Evolutionary conservation across 2,888 invertebrate genomes (phyloP).

Genomic region (Ochlodes sylvanus): DNA sequence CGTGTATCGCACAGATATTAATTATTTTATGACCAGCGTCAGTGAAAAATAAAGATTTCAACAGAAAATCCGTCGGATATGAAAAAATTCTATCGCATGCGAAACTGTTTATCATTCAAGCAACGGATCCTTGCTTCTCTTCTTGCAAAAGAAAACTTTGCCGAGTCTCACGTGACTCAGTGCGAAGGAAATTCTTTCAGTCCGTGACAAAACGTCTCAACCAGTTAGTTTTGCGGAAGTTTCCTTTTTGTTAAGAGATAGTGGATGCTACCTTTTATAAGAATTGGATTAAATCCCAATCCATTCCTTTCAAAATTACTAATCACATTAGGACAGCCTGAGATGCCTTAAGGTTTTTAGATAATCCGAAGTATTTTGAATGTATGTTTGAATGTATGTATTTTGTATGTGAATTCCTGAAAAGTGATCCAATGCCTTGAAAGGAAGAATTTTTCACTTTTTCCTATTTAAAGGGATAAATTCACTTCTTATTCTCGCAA

Average conservation of each 20-base stretch:
- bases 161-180: conserved; percentile 30
- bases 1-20: no score
- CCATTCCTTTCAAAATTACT: background rate
- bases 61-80: background rate
- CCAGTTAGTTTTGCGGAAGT: conserved; percentile 20
- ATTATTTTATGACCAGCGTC: no score
- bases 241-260: conserved; percentile 18
- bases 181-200: conserved; percentile 26
- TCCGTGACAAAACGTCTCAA: conserved; percentile 33
- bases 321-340: background rate
- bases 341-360: no score
- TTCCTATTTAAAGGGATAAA: no score
- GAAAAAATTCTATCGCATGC: background rate
- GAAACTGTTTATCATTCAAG: conserved; percentile 34
- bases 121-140: conserved; percentile 27
- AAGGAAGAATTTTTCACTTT: no score
- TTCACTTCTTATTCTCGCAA: no score
- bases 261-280: conserved; percentile 10
- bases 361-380: no score
- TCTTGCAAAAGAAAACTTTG: conserved; percentile 38
- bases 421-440: no score
- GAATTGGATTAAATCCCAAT: background rate
- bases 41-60: no score
- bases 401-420: no score
- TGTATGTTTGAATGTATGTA: no score